Evolutionary conservation across 1,140 invertebrate species (phyloP), one percentile per base, ranked within the genome.

Genomic region (Carposina sasakii): DNA sequence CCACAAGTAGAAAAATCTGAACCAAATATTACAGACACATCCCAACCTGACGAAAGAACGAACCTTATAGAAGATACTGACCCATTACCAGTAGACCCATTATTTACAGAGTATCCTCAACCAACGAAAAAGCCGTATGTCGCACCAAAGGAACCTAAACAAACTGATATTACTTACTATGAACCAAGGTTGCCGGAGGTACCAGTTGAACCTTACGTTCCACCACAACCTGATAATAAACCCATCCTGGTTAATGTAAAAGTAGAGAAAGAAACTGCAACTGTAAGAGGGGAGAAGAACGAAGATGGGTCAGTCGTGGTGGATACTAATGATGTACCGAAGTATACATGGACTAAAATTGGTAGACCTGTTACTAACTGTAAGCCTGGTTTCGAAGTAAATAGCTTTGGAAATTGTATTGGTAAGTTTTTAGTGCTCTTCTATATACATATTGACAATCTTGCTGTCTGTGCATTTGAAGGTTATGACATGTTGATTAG

Each of bases 381-480:
- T 74, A 57, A 89, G 59, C 53, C 60, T 47, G 85, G 93, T 78
- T 88, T 88, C 88, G 68, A 77, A 55, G 72, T 74, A 66, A 82
- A 85, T 63, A 42, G 59, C 1, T 76, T 62, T 45, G 78, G 77
- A 23, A 69, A 68, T 47, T 86, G 85, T 53, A 63, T 70, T 47
- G 85, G 84, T 86, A 60, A 59, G 67, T 54, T 43, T 33, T 20
- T 23, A 31, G 8, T 31, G n/a, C 3, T n/a, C 15, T 12, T n/a
- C n/a, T n/a, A n/a, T n/a, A n/a, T n/a, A n/a, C n/a, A n/a, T n/a
- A n/a, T n/a, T n/a, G n/a, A n/a, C n/a, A n/a, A n/a, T n/a, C n/a
- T n/a, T n/a, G n/a, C n/a, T n/a, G n/a, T n/a, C n/a, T n/a, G n/a
- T n/a, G n/a, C n/a, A n/a, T n/a, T n/a, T n/a, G n/a, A n/a, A n/a